Evolutionary conservation across 2,888 invertebrate species (phyloP), one percentile per base, ranked within the genome.

Genomic region (Coenonympha arcania): DNA sequence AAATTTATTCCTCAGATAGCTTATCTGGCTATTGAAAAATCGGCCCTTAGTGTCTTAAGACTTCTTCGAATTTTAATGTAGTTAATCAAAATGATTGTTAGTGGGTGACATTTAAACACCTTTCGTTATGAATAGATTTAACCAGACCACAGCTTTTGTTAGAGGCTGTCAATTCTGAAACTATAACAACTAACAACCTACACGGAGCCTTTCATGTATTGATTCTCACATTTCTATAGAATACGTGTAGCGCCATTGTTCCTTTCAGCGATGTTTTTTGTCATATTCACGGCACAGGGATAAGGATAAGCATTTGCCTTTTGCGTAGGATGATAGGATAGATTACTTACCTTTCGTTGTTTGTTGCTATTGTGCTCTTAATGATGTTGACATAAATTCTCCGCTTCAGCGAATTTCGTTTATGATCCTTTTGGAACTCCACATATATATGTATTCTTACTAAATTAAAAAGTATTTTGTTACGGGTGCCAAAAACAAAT

Each of bases 191-290:
- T n/a, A 31, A 6, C 42, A 13, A 15, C 16, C 4, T 18, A 33
- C 15, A 13, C 1, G 15, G 20, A 22, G 6, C 8, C 26, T 45
- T 39, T 28, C 13, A 26, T 4, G 11, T 50, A 50, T 53, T 37
- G 46, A 50, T 53, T 53, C 15, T 33, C 15, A 19, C 37, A 42
- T 26, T 24, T 24, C 9, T 39, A 39, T 39, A 41, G 24, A 41
- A 37, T 36, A 36, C 15, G 24, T 30, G 30, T 34, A 39, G 18
- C n/a, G 39, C 37, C 42, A 46, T 53, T 39, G 46, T 46, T 46
- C 31, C 46, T 48, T 48, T 19, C 3, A n/a, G n/a, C 26, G 28
- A 13, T 4, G 24, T 4, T 24, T 39, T 39, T 48, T 36, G 26
- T 42, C 34, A 26, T 19, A 18, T 34, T 24, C 13, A 39, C 16